Evolutionary conservation across 1,140 invertebrate species (phyloP).

Genomic region (Eupristina koningsbergeri): DNA sequence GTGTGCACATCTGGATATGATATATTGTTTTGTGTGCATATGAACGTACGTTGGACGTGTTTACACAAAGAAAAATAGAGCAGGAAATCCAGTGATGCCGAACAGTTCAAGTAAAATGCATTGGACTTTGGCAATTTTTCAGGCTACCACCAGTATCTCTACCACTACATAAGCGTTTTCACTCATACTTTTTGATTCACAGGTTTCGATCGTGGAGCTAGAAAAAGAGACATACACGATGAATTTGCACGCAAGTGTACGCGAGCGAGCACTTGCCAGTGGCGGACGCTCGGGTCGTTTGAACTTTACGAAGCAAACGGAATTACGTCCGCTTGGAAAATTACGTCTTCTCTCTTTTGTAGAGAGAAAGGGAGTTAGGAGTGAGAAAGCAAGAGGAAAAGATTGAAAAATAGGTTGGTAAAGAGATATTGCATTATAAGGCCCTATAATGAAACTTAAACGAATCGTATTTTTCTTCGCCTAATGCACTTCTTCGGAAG

Average conservation of each 20-base stretch:
- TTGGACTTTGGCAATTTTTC: constrained; percentile 27
- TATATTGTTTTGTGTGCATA: too few relatives aligned
- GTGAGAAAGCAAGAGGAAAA: background rate
- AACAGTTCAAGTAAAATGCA: background rate
- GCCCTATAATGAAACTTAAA: too few relatives aligned
- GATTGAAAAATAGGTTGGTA: background rate
- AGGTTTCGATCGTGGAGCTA: background rate
- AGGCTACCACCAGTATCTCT: background rate
- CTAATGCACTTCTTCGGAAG: too few relatives aligned
- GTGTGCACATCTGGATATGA: too few relatives aligned
- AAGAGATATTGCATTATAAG: background rate
- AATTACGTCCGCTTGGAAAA: constrained; percentile 49
- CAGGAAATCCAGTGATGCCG: background rate
- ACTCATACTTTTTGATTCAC: background rate
- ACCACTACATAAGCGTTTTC: background rate
- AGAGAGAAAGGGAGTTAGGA: background rate
- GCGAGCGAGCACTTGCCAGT: background rate
- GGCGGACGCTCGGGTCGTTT: constrained; percentile 44
- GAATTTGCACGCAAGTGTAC: background rate
- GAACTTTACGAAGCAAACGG: constrained; percentile 51
- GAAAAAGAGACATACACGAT: constrained; percentile 6
- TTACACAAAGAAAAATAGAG: background rate
- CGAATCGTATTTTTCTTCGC: background rate
- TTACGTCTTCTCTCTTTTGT: constrained; percentile 29
- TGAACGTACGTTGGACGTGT: too few relatives aligned